phyloP scores from a whole-genome alignment of 2,797 vertebrate species.

The Ptychobarbus kaznakovi region DNA sequence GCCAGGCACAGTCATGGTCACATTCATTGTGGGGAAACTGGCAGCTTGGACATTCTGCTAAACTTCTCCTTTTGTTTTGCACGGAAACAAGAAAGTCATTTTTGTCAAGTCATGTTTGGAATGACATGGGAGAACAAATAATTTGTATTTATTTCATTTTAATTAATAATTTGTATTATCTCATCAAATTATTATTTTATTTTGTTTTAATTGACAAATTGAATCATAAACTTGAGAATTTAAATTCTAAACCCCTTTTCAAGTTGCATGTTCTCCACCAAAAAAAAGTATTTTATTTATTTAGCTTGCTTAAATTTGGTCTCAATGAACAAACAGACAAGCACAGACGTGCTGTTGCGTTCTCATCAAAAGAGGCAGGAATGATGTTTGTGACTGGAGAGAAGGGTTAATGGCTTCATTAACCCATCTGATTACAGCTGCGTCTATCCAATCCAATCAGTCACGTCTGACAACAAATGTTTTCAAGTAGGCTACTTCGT shows the following conservation, averaged over 20 bases:
- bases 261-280: background rate
- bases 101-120: background rate
- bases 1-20: background rate
- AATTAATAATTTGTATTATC: background rate
- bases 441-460: slow-evolving; percentile 53
- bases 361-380: slow-evolving; percentile 60
- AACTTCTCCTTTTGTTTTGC: background rate
- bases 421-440: slow-evolving; percentile 60
- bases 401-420: slow-evolving; percentile 67
- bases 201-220: background rate
- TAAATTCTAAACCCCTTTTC: background rate
- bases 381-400: slow-evolving; percentile 65
- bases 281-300: slow-evolving; percentile 2
- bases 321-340: slow-evolving; percentile 64
- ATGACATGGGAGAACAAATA: background rate
- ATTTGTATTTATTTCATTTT: background rate
- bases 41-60: slow-evolving; percentile 1
- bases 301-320: slow-evolving; percentile 47
- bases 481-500: background rate
- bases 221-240: background rate
- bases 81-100: background rate
- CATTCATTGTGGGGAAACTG: background rate
- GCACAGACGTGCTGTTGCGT: slow-evolving; percentile 62
- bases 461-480: slow-evolving; percentile 28
- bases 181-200: background rate